Evolutionary conservation across 2,888 invertebrate genomes (phyloP).

Genomic region (Melangyna quadrimaculata): DNA sequence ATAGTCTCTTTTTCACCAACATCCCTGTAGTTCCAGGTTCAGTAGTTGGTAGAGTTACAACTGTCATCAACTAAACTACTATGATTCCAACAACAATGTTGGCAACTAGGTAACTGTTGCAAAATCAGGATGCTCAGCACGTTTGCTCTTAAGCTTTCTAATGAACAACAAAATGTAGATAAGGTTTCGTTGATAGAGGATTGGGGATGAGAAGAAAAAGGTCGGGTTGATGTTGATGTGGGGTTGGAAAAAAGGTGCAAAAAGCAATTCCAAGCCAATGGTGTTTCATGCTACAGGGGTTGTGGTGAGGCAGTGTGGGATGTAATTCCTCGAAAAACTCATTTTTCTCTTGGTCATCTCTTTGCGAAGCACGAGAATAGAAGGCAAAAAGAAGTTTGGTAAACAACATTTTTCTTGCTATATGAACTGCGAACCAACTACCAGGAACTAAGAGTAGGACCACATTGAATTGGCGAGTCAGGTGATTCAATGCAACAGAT

Average conservation of each 20-base stretch:
- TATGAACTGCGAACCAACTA: neutral
- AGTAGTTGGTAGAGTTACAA: neutral
- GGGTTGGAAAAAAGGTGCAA: slow-evolving; percentile 46
- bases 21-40: neutral
- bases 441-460: neutral
- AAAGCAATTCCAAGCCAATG: slow-evolving; percentile 27
- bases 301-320: neutral
- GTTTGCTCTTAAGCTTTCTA: slow-evolving; percentile 74
- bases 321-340: neutral
- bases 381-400: slow-evolving; percentile 52
- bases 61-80: neutral
- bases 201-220: neutral
- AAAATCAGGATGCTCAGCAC: slow-evolving; percentile 72
- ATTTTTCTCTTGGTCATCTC: slow-evolving; percentile 16
- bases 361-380: slow-evolving; percentile 39
- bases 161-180: slow-evolving; percentile 74
- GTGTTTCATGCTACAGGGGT: neutral
- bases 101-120: slow-evolving; percentile 45
- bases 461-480: slow-evolving; percentile 11
- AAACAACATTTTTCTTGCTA: slow-evolving; percentile 63
- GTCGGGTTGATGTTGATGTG: neutral
- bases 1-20: slow-evolving; percentile 3
- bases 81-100: slow-evolving; percentile 38
- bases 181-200: slow-evolving; percentile 35
- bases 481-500: slow-evolving; percentile 64